Conservation (phyloP, 2,797 vertebrate genomes). For the Selene dorsalis region DNA sequence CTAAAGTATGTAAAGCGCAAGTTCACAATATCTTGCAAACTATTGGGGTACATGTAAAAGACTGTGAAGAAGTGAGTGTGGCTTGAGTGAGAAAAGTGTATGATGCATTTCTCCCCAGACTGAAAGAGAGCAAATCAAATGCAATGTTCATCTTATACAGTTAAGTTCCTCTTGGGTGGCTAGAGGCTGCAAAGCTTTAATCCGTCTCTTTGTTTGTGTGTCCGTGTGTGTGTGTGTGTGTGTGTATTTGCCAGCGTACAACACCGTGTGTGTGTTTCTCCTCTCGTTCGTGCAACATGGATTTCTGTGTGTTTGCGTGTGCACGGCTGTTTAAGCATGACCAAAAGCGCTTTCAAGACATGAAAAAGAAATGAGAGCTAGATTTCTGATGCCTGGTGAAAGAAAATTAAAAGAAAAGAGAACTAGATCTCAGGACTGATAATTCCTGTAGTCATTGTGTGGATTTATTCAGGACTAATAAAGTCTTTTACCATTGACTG, state of each 20-base stretch:
- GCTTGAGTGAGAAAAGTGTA: constrained; percentile 36
- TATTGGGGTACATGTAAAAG: constrained; percentile 1
- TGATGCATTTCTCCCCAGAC: constrained; percentile 62
- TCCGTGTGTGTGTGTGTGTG: neutral
- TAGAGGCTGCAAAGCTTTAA: constrained; percentile 66
- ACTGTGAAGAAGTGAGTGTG: constrained; percentile 47
- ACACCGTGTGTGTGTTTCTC: constrained; percentile 3
- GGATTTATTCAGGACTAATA: neutral
- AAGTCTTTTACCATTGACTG: neutral
- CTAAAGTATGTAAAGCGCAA: constrained; percentile 20
- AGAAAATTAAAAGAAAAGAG: neutral
- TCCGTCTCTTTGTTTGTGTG: constrained; percentile 46
- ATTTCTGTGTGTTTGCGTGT: constrained; percentile 21
- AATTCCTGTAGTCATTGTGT: constrained; percentile 7
- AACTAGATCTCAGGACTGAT: constrained; percentile 1
- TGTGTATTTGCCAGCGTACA: too few relatives aligned
- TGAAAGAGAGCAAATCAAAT: constrained; percentile 70
- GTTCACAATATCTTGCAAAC: constrained; percentile 18
- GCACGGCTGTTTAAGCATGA: constrained; percentile 21
- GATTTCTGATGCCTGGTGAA: constrained; percentile 8
- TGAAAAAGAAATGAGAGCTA: constrained; percentile 31
- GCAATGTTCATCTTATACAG: constrained; percentile 65
- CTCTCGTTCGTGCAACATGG: constrained; percentile 28
- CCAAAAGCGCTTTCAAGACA: constrained; percentile 42
- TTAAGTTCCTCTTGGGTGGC: constrained; percentile 65